Conservation (phyloP, 2,113 vertebrate genomes). For the Promerops cafer region DNA sequence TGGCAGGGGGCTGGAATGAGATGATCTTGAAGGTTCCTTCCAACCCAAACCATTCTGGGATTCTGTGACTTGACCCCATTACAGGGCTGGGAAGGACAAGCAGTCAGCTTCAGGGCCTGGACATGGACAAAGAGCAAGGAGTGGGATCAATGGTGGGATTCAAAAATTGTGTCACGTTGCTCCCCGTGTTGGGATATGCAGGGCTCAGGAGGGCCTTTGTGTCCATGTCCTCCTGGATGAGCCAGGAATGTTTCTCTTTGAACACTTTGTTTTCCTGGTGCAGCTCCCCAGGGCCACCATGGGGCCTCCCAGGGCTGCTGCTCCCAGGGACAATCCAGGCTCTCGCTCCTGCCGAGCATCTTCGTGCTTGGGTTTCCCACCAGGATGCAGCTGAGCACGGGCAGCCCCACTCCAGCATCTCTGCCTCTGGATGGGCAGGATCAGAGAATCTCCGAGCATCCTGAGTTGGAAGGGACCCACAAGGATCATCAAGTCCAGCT, state of each 20-base stretch:
- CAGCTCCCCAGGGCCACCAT: not conserved
- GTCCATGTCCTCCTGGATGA: not conserved
- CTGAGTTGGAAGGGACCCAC: not conserved
- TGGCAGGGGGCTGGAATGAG: not conserved
- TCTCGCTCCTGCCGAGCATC: not conserved
- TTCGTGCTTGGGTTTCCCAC: accelerated
- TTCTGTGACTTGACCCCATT: not conserved
- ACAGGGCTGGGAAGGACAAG: not conserved
- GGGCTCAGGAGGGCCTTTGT: not conserved
- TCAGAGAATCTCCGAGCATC: not conserved
- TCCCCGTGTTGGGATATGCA: accelerated
- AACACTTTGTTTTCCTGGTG: not conserved
- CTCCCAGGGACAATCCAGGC: not conserved
- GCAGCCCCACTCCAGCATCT: not conserved
- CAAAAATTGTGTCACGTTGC: not conserved
- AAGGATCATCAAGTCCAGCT: not conserved
- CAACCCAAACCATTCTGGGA: not conserved
- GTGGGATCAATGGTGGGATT: not conserved
- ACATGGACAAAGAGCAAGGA: not conserved
- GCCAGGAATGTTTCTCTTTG: not conserved
- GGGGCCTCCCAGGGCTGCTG: not conserved
- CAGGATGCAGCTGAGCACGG: accelerated
- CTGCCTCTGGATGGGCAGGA: not conserved
- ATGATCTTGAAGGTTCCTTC: not conserved
- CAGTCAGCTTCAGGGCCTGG: not conserved